phyloP scores from a whole-genome alignment of 2,888 invertebrate genomes.

The Nipponacmea schrenckii region DNA sequence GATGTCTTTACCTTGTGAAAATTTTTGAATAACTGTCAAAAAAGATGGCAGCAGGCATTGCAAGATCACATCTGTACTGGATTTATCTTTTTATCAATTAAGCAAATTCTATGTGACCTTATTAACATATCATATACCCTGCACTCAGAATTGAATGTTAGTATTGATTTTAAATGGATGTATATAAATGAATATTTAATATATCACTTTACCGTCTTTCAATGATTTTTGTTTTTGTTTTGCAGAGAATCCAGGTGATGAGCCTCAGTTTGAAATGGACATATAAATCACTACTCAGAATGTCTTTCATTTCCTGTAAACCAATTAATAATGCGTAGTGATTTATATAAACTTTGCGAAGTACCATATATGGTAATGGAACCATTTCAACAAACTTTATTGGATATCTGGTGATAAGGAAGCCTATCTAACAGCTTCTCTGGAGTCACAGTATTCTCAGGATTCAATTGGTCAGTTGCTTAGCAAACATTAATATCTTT shows the following conservation, averaged over 20 bases:
- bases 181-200: too few relatives aligned
- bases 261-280: slow-evolving; percentile 62
- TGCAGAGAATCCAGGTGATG: slow-evolving; percentile 36
- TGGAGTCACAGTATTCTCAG: slow-evolving; percentile 6
- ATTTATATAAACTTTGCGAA: not conserved
- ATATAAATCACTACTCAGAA: slow-evolving; percentile 48
- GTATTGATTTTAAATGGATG: too few relatives aligned
- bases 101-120: too few relatives aligned
- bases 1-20: not conserved
- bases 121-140: too few relatives aligned
- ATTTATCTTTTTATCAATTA: too few relatives aligned
- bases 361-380: slow-evolving; percentile 1
- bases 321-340: not conserved
- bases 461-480: slow-evolving; percentile 2
- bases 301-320: slow-evolving; percentile 36
- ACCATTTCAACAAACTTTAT: not conserved
- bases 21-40: too few relatives aligned
- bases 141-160: too few relatives aligned
- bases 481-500: not conserved
- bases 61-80: too few relatives aligned
- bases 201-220: too few relatives aligned
- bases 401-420: not conserved
- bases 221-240: slow-evolving; percentile 12
- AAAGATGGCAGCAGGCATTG: too few relatives aligned
- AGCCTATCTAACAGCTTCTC: not conserved